A percentile compares a stretch with the other conserved stretches of the same genome.
Evolutionary conservation across 2,113 vertebrate species (phyloP).

Genomic region (Octodon degus): DNA sequence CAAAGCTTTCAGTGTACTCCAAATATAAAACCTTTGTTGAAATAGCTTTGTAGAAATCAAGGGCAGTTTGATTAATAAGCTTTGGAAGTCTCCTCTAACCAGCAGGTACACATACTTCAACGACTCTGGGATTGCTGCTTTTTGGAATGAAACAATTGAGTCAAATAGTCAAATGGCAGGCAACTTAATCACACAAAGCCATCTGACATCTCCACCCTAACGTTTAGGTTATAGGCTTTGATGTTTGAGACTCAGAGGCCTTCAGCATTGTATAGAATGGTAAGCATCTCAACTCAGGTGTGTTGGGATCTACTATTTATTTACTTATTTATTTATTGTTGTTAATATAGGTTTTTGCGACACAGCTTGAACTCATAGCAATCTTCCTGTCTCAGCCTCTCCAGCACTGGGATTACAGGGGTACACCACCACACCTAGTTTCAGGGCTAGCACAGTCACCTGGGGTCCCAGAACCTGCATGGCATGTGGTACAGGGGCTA

Average conservation of each 20-base stretch:
- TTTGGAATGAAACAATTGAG: slow-evolving; percentile 26
- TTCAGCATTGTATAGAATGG: not conserved
- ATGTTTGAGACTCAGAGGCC: not conserved
- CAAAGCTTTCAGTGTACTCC: not conserved
- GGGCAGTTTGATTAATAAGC: slow-evolving; percentile 38
- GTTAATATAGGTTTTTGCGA: too few species aligned
- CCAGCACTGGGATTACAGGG: too few species aligned
- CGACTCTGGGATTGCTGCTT: not conserved
- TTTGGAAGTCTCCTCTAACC: not conserved
- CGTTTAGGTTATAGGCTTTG: not conserved
- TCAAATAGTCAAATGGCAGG: not conserved
- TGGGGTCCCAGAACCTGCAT: too few species aligned
- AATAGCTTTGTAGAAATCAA: slow-evolving; percentile 29
- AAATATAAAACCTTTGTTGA: slow-evolving; percentile 58
- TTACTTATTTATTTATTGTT: too few species aligned
- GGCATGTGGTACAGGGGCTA: too few species aligned
- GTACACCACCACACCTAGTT: too few species aligned
- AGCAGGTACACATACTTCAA: not conserved
- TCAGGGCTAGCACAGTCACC: too few species aligned
- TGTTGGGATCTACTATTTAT: not conserved
- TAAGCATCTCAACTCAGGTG: not conserved
- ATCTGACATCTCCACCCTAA: not conserved
- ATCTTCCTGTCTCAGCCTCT: too few species aligned
- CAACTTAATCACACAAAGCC: slow-evolving; percentile 1
- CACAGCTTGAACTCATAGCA: too few species aligned